Percentiles rank a stretch among this genome's conserved stretches.
phyloP scores from a whole-genome alignment of 2,888 invertebrate genomes.

The Coleophora flavipennella region DNA sequence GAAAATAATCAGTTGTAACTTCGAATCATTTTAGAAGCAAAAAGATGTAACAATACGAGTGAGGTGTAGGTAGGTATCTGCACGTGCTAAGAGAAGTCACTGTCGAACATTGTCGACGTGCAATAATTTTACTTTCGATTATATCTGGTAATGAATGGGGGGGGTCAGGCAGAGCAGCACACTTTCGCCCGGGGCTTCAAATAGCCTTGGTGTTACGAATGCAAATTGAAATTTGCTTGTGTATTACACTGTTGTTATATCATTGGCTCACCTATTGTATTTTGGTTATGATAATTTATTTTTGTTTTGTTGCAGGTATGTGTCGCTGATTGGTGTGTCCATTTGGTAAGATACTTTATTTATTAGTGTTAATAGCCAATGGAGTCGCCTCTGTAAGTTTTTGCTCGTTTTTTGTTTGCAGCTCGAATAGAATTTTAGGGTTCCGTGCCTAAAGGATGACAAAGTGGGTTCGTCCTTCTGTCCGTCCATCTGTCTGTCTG shows the following conservation, averaged over 20 bases:
- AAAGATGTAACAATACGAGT: constrained; percentile 19
- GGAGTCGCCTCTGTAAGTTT: no score
- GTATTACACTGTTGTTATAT: constrained; percentile 39
- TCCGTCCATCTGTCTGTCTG: no score
- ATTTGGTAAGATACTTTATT: no score
- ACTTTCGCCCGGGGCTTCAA: constrained; percentile 53
- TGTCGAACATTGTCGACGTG: constrained; percentile 45
- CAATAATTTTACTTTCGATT: constrained; percentile 68
- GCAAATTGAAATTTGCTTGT: constrained; percentile 24
- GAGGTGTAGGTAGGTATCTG: no score
- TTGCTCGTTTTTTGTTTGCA: no score
- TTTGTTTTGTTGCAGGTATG: constrained; percentile 47
- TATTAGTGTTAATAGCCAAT: no score
- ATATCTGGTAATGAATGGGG: constrained; percentile 57
- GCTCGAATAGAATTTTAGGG: no score
- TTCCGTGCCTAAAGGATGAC: no score
- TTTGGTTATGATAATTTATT: constrained; percentile 14
- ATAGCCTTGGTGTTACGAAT: constrained; percentile 13
- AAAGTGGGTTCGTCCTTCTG: no score
- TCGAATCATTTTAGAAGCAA: constrained; percentile 20
- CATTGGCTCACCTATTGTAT: constrained; percentile 15
- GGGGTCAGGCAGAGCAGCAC: constrained; percentile 47
- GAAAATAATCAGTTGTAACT: neutral
- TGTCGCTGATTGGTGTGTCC: constrained; percentile 8
- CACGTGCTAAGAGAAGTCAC: constrained; percentile 39